phyloP scores from a whole-genome alignment of 2,113 vertebrate species.

The Diadophis punctatus region DNA sequence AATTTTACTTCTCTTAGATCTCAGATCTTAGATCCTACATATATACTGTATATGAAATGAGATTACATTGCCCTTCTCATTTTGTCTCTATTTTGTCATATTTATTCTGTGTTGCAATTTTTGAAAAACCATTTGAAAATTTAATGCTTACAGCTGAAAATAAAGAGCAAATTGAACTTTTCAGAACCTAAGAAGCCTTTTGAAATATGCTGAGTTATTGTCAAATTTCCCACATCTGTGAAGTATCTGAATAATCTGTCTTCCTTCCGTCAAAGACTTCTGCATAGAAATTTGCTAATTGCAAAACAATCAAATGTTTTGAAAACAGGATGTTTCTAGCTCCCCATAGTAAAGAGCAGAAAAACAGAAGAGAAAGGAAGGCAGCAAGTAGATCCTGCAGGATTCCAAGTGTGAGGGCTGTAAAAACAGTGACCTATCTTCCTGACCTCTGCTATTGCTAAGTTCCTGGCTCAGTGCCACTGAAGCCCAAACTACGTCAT shows the following conservation, averaged over 20 bases:
- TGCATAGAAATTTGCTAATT: constrained; percentile 11
- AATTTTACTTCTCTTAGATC: not conserved
- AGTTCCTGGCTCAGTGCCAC: constrained; percentile 73
- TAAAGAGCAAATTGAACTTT: not conserved
- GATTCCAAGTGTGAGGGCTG: constrained; percentile 57
- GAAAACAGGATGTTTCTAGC: constrained; percentile 79
- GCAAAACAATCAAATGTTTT: constrained; percentile 67
- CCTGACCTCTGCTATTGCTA: constrained; percentile 71
- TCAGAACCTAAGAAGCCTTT: not conserved
- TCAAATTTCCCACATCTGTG: not conserved
- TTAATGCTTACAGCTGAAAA: not conserved
- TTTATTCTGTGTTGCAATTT: not conserved
- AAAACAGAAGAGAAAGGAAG: constrained; percentile 71
- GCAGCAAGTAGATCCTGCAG: constrained; percentile 63
- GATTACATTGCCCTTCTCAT: not conserved
- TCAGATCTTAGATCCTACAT: not conserved
- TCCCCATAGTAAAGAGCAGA: constrained; percentile 67
- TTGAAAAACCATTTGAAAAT: not conserved
- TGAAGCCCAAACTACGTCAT: constrained; percentile 72
- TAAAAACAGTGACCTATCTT: constrained; percentile 74
- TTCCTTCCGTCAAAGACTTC: constrained; percentile 9
- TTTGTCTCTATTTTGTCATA: not conserved
- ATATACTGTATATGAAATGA: not conserved
- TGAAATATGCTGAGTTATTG: not conserved
- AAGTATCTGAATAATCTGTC: not conserved